These are phyloP conservation scores for Scaptomyza polygonia DNA, from an alignment of 2,888 invertebrate species.

Conservation along the genomic window DNA sequence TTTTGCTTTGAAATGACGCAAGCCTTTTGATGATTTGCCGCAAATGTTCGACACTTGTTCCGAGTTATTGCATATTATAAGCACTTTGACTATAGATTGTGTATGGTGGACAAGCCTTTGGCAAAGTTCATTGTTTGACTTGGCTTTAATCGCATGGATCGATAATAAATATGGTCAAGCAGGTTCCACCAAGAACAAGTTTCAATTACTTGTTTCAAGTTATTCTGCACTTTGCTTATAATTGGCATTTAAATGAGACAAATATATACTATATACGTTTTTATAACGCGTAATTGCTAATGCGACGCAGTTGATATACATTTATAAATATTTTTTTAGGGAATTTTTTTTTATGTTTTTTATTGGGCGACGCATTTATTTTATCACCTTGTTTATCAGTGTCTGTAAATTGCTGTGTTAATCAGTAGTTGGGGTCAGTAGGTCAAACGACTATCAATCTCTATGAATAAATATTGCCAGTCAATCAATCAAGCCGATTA, in stretches of 20 bases:
- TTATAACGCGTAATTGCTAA: constrained; percentile 69
- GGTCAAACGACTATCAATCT: constrained; percentile 49
- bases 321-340: constrained; percentile 49
- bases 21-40: constrained; percentile 29
- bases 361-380: constrained; percentile 58
- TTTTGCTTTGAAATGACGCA: constrained; percentile 37
- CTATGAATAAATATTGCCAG: constrained; percentile 14
- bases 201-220: constrained; percentile 46
- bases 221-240: constrained; percentile 51
- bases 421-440: constrained; percentile 24
- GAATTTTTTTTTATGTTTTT: constrained; percentile 10
- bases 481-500: constrained; percentile 54
- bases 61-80: constrained; percentile 2
- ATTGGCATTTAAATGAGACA: constrained; percentile 51
- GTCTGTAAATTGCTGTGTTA: background rate
- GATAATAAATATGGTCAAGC: constrained; percentile 43
- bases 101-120: constrained; percentile 20
- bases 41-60: constrained; percentile 44
- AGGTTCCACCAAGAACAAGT: constrained; percentile 35
- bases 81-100: constrained; percentile 3
- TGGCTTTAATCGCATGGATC: constrained; percentile 62
- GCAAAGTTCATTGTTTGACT: constrained; percentile 23
- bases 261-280: constrained; percentile 20
- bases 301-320: constrained; percentile 64
- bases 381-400: constrained; percentile 72